Evolutionary conservation across 1,140 invertebrate genomes (phyloP).

Genomic region (Lasioglossum albipes): DNA sequence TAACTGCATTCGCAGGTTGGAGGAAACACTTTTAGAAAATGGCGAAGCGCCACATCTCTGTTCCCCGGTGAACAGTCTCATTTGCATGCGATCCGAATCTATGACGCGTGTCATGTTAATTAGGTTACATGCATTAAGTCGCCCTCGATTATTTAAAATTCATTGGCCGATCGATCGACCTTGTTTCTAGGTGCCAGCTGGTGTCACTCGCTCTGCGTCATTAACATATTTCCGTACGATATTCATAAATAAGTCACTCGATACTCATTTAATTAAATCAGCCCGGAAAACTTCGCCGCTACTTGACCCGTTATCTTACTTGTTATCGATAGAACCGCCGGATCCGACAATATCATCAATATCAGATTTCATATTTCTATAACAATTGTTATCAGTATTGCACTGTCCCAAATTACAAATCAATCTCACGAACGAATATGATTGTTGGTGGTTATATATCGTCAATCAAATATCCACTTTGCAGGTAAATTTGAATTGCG

Average conservation of each 20-base stretch:
- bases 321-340: neutral
- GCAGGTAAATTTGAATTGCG: no score
- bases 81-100: constrained; percentile 32
- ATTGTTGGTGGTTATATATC: no score
- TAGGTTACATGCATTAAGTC: constrained; percentile 40
- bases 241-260: constrained; percentile 27
- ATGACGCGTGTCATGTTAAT: constrained; percentile 33
- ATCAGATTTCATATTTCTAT: no score
- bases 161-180: constrained; percentile 42
- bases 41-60: neutral
- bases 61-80: neutral
- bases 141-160: constrained; percentile 44
- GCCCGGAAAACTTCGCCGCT: neutral
- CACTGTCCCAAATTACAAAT: no score
- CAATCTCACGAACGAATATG: no score
- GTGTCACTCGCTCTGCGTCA: neutral
- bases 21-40: neutral
- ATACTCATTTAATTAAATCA: neutral
- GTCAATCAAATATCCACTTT: no score
- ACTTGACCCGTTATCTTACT: constrained; percentile 3
- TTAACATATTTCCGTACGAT: constrained; percentile 27
- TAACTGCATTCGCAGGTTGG: no score
- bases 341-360: no score
- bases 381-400: no score
- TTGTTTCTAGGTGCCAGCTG: constrained; percentile 21